A percentile compares a stretch with the other conserved stretches of the same genome.
Evolutionary conservation across 2,888 invertebrate genomes (phyloP).

Genomic region (Theretra japonica): DNA sequence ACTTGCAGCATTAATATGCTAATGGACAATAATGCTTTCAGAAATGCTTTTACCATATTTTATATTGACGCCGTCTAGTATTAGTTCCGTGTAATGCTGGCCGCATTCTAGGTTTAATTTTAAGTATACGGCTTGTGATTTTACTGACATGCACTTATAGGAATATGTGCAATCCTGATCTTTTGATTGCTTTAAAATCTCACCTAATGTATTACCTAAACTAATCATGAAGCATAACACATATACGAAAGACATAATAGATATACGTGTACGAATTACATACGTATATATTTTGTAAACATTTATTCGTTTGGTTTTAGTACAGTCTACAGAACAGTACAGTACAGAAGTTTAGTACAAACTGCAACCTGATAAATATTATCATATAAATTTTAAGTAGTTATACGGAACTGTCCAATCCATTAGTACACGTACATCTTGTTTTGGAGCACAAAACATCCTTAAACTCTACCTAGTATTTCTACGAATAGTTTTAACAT

Average conservation of each 20-base stretch:
- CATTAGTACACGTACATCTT: not conserved
- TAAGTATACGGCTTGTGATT: not conserved
- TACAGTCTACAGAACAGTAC: not conserved
- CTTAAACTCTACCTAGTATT: too few relatives aligned
- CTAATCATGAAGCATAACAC: too few relatives aligned
- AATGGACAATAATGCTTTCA: conserved; percentile 39
- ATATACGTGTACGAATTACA: too few relatives aligned
- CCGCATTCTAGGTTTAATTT: not conserved
- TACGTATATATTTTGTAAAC: not conserved
- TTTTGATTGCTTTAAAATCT: too few relatives aligned
- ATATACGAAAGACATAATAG: too few relatives aligned
- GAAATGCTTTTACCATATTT: conserved; percentile 31
- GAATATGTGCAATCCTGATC: too few relatives aligned
- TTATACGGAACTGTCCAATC: not conserved
- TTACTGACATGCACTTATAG: too few relatives aligned
- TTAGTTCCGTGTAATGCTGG: not conserved
- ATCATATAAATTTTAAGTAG: not conserved
- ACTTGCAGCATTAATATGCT: conserved; percentile 52
- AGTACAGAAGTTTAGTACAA: not conserved
- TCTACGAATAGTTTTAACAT: too few relatives aligned
- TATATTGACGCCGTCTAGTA: not conserved
- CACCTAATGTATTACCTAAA: too few relatives aligned
- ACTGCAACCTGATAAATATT: not conserved
- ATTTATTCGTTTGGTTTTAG: not conserved
- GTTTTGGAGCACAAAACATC: not conserved